A percentile compares a stretch with the other conserved stretches of the same genome.
phyloP scores from a whole-genome alignment of 2,888 invertebrate genomes.

The Aleiodes leptofemur region DNA sequence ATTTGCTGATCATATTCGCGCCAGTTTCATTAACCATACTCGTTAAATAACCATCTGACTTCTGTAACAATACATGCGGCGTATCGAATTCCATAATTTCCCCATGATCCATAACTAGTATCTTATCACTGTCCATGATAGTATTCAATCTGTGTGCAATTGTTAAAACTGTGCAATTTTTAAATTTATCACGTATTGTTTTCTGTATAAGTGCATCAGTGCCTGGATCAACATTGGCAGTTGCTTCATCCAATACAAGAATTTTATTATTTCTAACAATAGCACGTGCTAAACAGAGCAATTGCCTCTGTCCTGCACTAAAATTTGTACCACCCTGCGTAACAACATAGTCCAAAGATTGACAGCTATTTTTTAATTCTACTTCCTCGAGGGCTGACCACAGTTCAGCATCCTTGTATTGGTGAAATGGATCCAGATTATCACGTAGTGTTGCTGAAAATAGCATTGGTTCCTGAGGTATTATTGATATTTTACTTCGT shows the following conservation, averaged over 20 bases:
- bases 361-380: slow-evolving; percentile 84
- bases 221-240: slow-evolving; percentile 90
- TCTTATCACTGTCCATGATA: slow-evolving; percentile 93
- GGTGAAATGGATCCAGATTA: slow-evolving; percentile 90
- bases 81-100: slow-evolving; percentile 84
- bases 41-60: slow-evolving; percentile 79
- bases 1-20: slow-evolving; percentile 76
- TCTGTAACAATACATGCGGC: slow-evolving; percentile 81
- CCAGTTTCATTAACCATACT: slow-evolving; percentile 85
- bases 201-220: slow-evolving; percentile 91
- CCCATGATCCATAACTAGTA: slow-evolving; percentile 91
- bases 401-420: slow-evolving; percentile 83
- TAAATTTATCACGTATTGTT: slow-evolving; percentile 88
- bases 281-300: slow-evolving; percentile 91
- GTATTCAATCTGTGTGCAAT: slow-evolving; percentile 95
- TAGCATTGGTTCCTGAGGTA: slow-evolving; percentile 93
- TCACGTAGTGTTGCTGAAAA: slow-evolving; percentile 90
- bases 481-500: slow-evolving; percentile 89
- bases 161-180: slow-evolving; percentile 90
- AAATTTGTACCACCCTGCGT: slow-evolving; percentile 89
- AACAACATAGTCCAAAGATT: slow-evolving; percentile 81
- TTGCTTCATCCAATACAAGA: slow-evolving; percentile 92
- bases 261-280: slow-evolving; percentile 88
- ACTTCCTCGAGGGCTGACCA: slow-evolving; percentile 88
- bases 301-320: slow-evolving; percentile 92